Percentiles rank a stretch among this genome's conserved stretches.
These are phyloP conservation scores for Myotis brandtii DNA, from an alignment of 2,113 vertebrate species.

Conservation along the genomic window DNA sequence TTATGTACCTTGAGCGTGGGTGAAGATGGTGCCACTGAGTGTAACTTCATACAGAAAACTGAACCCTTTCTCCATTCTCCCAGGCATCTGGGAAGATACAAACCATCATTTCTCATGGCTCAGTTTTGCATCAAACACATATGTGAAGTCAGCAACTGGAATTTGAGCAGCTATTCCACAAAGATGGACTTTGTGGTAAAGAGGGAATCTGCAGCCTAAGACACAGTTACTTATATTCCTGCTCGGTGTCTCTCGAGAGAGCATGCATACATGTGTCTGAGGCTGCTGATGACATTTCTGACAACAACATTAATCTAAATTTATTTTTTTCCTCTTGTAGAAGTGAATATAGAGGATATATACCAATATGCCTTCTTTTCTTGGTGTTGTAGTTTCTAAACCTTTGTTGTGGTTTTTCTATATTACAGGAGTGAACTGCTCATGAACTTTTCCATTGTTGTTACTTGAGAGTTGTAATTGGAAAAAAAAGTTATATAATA, in stretches of 20 bases:
- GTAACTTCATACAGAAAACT: neutral
- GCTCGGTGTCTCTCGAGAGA: neutral
- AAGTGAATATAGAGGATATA: neutral
- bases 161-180: neutral
- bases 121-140: neutral
- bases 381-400: neutral
- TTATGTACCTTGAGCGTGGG: neutral
- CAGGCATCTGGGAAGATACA: neutral
- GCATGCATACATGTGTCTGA: neutral
- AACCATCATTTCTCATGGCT: neutral
- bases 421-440: neutral
- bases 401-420: neutral
- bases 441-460: neutral
- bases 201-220: neutral
- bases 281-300: neutral
- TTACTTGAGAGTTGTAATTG: conserved; percentile 29
- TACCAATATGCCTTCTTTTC: neutral
- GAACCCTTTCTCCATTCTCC: neutral
- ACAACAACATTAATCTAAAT: neutral
- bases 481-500: neutral
- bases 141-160: conserved; percentile 1
- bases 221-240: neutral
- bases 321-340: neutral
- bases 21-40: neutral
- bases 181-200: neutral